Evolutionary conservation across 2,888 invertebrate species (phyloP).

Genomic region (Pollenia griseotomentosa): DNA sequence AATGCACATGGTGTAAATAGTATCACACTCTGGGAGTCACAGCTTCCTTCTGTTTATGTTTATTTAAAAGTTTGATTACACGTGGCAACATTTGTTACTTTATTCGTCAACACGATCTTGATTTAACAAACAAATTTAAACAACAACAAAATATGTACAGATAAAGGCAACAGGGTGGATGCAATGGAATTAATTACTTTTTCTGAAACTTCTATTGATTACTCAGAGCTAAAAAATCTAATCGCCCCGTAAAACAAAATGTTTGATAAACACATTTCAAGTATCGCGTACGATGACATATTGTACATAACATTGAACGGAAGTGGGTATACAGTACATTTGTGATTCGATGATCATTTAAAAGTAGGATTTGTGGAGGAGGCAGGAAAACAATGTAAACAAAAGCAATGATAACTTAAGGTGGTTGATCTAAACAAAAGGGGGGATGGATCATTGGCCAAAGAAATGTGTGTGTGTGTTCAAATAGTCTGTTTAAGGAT

Average conservation of each 20-base stretch:
- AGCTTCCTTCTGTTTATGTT: slow-evolving; percentile 12
- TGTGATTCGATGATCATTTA: neutral
- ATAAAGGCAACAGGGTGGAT: slow-evolving; percentile 37
- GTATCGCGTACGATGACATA: neutral
- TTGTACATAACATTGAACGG: neutral
- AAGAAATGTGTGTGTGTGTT: slow-evolving; percentile 4
- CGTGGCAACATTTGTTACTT: slow-evolving; percentile 65
- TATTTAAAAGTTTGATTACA: slow-evolving; percentile 36
- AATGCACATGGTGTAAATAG: slow-evolving; percentile 47
- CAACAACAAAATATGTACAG: neutral
- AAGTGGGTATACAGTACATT: slow-evolving; percentile 13
- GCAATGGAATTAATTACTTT: neutral
- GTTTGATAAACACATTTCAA: slow-evolving; percentile 20
- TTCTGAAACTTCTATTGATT: slow-evolving; percentile 35
- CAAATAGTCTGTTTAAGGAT: slow-evolving; percentile 42
- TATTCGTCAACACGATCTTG: slow-evolving; percentile 35
- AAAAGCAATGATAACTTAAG: slow-evolving; percentile 21
- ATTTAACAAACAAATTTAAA: slow-evolving; percentile 9
- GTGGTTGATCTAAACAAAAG: slow-evolving; percentile 10
- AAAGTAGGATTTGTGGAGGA: neutral
- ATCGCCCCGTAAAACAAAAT: slow-evolving; percentile 16
- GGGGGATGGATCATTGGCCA: neutral
- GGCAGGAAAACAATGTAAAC: slow-evolving; percentile 30
- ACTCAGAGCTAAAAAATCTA: slow-evolving; percentile 30
- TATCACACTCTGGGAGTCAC: slow-evolving; percentile 33